A percentile compares a stretch with the other conserved stretches of the same genome.
These are phyloP conservation scores for Cossypha niveicapilla DNA, from an alignment of 2,797 vertebrate genomes.

Conservation along the genomic window DNA sequence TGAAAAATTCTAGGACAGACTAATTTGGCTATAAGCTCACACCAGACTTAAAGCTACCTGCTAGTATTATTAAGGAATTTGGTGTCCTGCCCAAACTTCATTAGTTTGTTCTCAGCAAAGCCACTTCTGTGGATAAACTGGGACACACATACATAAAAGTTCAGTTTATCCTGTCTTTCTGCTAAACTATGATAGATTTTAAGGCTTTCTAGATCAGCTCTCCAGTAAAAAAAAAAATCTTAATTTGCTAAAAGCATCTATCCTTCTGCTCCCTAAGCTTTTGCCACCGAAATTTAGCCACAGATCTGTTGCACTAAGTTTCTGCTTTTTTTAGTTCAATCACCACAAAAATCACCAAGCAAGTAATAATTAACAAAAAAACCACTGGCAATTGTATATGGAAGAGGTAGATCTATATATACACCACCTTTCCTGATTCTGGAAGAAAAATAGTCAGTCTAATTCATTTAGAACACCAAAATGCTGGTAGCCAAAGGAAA, in stretches of 20 bases:
- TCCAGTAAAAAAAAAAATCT: not conserved
- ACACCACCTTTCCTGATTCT: not conserved
- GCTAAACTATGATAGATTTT: not conserved
- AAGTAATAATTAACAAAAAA: not conserved
- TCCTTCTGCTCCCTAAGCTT: not conserved
- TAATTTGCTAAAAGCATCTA: not conserved
- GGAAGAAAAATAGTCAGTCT: not conserved
- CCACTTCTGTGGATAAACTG: not conserved
- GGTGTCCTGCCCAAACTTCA: not conserved
- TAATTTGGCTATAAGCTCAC: not conserved
- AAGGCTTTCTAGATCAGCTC: not conserved
- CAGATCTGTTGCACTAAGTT: not conserved
- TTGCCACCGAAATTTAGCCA: not conserved
- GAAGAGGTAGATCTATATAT: not conserved
- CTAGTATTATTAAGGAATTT: not conserved
- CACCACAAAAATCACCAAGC: not conserved
- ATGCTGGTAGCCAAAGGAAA: not conserved
- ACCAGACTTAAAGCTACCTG: not conserved
- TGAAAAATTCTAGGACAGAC: not conserved
- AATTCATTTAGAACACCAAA: not conserved
- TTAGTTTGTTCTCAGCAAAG: not conserved
- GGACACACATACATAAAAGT: not conserved
- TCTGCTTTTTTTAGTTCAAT: not conserved
- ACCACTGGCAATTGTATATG: rapidly evolving
- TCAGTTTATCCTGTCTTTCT: not conserved